Evolutionary conservation across 2,888 invertebrate species (phyloP).

Genomic region (Brachypalpus laphriformis): DNA sequence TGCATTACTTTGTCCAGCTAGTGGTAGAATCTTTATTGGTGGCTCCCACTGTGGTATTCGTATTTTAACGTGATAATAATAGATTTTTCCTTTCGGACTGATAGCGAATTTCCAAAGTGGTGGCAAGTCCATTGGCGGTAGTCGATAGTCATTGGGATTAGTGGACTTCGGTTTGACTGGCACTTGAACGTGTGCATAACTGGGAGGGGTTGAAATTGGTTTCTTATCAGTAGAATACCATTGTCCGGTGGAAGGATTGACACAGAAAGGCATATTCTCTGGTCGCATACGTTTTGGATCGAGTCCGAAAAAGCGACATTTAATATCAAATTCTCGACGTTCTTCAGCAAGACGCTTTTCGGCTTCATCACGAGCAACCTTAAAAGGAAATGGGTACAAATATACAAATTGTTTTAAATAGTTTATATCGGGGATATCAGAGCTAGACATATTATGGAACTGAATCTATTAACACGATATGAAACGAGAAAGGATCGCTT

Average conservation of each 20-base stretch:
- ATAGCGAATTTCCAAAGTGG: conserved; percentile 94
- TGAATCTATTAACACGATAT: too few relatives aligned
- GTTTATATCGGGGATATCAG: too few relatives aligned
- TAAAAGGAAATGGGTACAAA: not conserved
- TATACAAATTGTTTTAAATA: too few relatives aligned
- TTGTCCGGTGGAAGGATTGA: conserved; percentile 81
- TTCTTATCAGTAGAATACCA: conserved; percentile 80
- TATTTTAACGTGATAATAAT: conserved; percentile 94
- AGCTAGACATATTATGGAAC: too few relatives aligned
- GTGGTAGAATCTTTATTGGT: conserved; percentile 82
- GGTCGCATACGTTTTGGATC: conserved; percentile 79
- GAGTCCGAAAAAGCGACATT: conserved; percentile 81
- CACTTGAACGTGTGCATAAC: conserved; percentile 79
- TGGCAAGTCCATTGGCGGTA: conserved; percentile 87
- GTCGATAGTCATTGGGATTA: conserved; percentile 79
- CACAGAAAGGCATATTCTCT: conserved; percentile 80
- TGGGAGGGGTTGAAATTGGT: conserved; percentile 79
- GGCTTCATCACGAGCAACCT: conserved; percentile 82
- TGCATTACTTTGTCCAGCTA: conserved; percentile 77
- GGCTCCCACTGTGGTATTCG: conserved; percentile 92
- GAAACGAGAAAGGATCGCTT: too few relatives aligned
- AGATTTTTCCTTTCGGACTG: conserved; percentile 92
- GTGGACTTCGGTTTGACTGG: conserved; percentile 77
- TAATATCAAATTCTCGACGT: conserved; percentile 80
- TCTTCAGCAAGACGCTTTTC: conserved; percentile 81